These are phyloP conservation scores for Drosophila insularis DNA, from an alignment of 1,140 invertebrate genomes.

Conservation along the genomic window DNA sequence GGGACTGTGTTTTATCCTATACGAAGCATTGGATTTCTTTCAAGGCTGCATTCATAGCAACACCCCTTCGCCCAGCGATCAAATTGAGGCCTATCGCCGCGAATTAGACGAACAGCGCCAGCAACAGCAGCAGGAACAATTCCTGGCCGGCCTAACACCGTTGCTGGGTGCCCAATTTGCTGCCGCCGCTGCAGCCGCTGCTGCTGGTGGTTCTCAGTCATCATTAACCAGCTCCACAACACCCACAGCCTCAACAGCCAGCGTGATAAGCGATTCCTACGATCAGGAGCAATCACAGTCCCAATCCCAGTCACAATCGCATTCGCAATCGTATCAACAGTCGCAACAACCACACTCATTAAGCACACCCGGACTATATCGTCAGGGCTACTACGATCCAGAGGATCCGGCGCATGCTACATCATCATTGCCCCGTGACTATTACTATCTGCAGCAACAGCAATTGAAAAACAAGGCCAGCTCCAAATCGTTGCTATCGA, in stretches of 20 bases:
- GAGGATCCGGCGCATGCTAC: constrained; percentile 76
- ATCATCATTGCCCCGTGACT: constrained; percentile 75
- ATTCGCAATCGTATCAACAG: constrained; percentile 53
- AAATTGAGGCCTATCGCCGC: constrained; percentile 80
- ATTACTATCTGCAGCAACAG: constrained; percentile 78
- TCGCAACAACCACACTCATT: constrained; percentile 58
- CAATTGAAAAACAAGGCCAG: constrained; percentile 77
- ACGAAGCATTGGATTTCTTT: constrained; percentile 83
- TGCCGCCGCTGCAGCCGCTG: constrained; percentile 66
- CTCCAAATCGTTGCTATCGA: constrained; percentile 66
- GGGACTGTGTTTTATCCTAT: constrained; percentile 82
- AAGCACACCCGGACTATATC: constrained; percentile 68
- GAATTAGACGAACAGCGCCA: constrained; percentile 81
- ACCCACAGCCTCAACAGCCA: constrained; percentile 67
- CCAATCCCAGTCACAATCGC: constrained; percentile 54
- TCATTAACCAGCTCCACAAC: constrained; percentile 64
- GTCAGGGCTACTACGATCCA: constrained; percentile 71
- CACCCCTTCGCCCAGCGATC: constrained; percentile 71
- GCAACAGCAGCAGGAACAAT: constrained; percentile 81
- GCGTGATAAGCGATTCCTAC: constrained; percentile 68
- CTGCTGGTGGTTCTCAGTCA: constrained; percentile 63
- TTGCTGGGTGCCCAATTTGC: constrained; percentile 74
- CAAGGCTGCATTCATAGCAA: constrained; percentile 82
- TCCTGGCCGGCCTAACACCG: constrained; percentile 73
- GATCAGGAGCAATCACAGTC: constrained; percentile 64